Evolutionary conservation across 2,113 vertebrate genomes (phyloP).

Genomic region (Chionomys nivalis): DNA sequence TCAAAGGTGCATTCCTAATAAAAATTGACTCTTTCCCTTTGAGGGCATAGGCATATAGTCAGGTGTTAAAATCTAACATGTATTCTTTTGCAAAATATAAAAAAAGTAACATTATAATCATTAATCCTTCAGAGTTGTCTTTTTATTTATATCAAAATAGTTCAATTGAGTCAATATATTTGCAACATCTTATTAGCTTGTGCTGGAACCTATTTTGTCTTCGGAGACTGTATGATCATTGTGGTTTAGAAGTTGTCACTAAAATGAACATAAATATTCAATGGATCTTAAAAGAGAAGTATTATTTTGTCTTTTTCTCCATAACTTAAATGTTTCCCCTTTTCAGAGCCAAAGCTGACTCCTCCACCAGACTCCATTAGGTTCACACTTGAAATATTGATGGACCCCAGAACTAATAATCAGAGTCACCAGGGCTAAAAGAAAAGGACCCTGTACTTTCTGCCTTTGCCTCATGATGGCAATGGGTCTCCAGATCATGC

Average conservation of each 20-base stretch:
- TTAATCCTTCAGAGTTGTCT: slow-evolving; percentile 75
- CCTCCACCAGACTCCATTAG: not conserved
- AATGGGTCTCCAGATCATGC: not conserved
- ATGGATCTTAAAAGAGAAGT: not conserved
- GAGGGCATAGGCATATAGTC: slow-evolving; percentile 52
- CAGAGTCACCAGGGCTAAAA: not conserved
- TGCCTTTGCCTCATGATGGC: not conserved
- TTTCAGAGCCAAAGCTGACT: not conserved
- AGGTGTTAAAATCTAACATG: slow-evolving; percentile 71
- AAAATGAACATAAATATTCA: not conserved
- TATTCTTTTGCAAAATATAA: slow-evolving; percentile 59
- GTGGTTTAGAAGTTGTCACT: not conserved
- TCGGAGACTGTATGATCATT: not conserved
- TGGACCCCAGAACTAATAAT: not conserved
- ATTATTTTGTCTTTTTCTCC: not conserved
- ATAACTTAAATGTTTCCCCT: not conserved
- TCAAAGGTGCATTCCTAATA: slow-evolving; percentile 68
- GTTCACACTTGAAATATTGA: not conserved
- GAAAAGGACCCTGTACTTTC: not conserved
- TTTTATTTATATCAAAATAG: slow-evolving; percentile 66
- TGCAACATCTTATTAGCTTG: not conserved
- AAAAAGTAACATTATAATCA: slow-evolving; percentile 69
- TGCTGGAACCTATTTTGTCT: not conserved
- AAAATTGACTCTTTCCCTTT: slow-evolving; percentile 73
- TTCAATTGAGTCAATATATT: slow-evolving; percentile 43